Conservation (phyloP, 2,113 vertebrate species). For the Arenaria interpres region DNA sequence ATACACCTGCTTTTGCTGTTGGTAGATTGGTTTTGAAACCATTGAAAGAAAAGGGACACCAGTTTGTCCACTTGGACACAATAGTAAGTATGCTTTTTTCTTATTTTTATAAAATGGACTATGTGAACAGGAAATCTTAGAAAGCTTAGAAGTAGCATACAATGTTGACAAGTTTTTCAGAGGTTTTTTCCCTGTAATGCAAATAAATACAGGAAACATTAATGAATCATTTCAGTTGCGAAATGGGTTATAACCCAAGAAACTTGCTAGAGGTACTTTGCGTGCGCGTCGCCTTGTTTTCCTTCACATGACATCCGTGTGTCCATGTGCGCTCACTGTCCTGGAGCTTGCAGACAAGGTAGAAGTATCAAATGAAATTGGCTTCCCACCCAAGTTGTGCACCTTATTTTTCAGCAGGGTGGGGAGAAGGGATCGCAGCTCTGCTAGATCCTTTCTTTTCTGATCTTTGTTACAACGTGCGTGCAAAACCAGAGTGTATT, state of each 20-base stretch:
- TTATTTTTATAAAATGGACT: background rate
- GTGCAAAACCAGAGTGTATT: background rate
- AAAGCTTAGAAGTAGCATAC: background rate
- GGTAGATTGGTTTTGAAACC: constrained; percentile 78
- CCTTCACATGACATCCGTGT: background rate
- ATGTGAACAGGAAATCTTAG: background rate
- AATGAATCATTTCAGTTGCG: background rate
- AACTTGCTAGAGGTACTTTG: background rate
- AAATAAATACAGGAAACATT: background rate
- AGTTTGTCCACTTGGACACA: constrained; percentile 72
- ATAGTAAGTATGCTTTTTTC: constrained; percentile 68
- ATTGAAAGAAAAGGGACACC: constrained; percentile 75
- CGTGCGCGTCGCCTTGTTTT: background rate
- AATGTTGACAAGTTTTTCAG: background rate
- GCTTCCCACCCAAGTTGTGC: background rate
- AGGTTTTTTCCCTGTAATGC: fast-evolving
- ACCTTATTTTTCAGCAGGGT: background rate
- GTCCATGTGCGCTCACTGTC: background rate
- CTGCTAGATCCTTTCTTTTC: background rate
- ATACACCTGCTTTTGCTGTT: constrained; percentile 70
- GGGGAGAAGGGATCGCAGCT: background rate
- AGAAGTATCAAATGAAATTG: background rate
- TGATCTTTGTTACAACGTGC: background rate
- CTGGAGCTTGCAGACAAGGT: background rate
- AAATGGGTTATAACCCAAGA: background rate